Evolutionary conservation across 2,797 vertebrate genomes (phyloP).

Genomic region (Darevskia nairensis): DNA sequence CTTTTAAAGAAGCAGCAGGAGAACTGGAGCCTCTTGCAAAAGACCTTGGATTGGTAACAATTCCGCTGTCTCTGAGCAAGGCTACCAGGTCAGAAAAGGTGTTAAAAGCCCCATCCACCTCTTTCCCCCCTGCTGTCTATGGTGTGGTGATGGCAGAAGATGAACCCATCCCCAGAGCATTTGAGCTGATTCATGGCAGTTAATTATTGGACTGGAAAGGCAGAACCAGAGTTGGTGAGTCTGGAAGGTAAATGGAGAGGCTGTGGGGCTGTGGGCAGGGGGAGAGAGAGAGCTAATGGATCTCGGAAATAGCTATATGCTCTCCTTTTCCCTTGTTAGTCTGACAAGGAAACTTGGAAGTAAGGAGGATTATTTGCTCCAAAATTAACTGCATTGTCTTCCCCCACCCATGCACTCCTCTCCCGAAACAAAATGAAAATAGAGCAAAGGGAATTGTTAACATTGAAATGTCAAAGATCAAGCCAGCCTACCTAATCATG

Average conservation of each 20-base stretch:
- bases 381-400: background rate
- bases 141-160: background rate
- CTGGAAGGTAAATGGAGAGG: conserved; percentile 4
- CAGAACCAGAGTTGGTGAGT: background rate
- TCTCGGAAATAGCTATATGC: conserved; percentile 18
- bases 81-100: too few relatives aligned
- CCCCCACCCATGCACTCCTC: background rate
- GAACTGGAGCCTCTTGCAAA: too few relatives aligned
- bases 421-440: background rate
- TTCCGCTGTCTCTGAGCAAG: too few relatives aligned
- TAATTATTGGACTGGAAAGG: background rate
- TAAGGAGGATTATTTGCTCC: background rate
- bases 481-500: accelerated
- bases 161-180: background rate
- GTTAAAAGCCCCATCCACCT: too few relatives aligned
- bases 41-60: too few relatives aligned
- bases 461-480: background rate
- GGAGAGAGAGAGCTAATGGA: background rate
- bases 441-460: background rate
- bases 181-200: background rate
- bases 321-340: background rate
- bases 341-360: background rate
- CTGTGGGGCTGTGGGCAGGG: background rate
- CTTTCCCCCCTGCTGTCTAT: background rate
- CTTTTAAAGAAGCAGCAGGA: too few relatives aligned